Evolutionary conservation across 2,797 vertebrate species (phyloP).

Genomic region (Stomatorhinus walkeri): DNA sequence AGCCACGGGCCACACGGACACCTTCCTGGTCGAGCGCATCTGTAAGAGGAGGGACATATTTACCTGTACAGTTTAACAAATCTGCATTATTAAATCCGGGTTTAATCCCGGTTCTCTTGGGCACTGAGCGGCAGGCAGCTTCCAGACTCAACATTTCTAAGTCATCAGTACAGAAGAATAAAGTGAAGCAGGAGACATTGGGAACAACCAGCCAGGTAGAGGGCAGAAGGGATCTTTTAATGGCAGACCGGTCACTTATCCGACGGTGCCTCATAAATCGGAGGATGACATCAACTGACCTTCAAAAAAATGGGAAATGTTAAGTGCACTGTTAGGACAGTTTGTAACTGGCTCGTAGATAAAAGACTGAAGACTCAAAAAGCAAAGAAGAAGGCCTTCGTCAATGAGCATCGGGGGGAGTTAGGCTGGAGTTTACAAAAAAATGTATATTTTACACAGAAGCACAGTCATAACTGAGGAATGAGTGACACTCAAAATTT

Average conservation of each 20-base stretch:
- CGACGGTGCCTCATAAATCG: background rate
- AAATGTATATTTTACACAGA: background rate
- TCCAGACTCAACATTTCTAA: background rate
- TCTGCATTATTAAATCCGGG: background rate
- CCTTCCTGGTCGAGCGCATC: conserved; percentile 92
- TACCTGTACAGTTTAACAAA: background rate
- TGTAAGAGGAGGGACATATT: conserved; percentile 37
- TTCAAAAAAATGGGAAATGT: background rate
- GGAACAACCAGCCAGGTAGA: background rate
- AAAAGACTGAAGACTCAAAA: background rate
- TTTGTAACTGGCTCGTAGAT: background rate
- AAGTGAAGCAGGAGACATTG: background rate
- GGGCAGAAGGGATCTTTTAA: background rate
- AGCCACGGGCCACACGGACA: conserved; percentile 95
- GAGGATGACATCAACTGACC: background rate
- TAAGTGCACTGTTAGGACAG: background rate
- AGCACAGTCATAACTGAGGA: background rate
- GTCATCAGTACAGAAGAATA: background rate
- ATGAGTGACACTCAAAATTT: background rate
- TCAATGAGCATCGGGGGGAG: background rate
- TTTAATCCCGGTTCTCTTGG: background rate
- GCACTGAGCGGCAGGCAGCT: background rate
- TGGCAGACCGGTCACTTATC: background rate
- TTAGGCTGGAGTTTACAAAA: background rate
- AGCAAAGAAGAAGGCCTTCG: background rate